Evolutionary conservation across 2,113 vertebrate genomes (phyloP), one percentile per base, ranked within the genome.

Genomic region (Salvator merianae): DNA sequence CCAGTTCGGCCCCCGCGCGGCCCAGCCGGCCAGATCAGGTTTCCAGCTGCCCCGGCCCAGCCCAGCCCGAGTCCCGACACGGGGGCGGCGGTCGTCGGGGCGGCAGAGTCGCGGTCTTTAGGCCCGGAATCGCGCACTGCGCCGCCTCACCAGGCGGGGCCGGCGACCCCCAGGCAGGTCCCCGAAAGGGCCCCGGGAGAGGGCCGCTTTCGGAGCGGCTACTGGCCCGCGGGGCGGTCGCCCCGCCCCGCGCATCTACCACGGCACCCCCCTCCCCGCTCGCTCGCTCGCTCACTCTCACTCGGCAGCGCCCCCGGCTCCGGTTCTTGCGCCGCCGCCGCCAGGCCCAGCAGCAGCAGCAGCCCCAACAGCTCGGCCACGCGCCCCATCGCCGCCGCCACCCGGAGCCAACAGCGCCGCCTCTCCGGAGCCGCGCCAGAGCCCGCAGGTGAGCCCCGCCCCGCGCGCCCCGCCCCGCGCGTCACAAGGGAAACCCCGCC

Each of bases 201-300:
- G 14, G 55, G 55, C 55, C 16, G 14, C 55, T 16, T 59, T 20
- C 55, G 50, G n/a, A n/a, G n/a, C n/a, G n/a, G n/a, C n/a, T n/a
- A n/a, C n/a, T n/a, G n/a, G n/a, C n/a, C n/a, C n/a, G n/a, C n/a
- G n/a, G n/a, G n/a, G n/a, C n/a, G n/a, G n/a, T n/a, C n/a, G n/a
- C n/a, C n/a, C n/a, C n/a, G 22, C 22, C n/a, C 71, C n/a, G 50
- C n/a, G n/a, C n/a, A n/a, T 3, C n/a, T 34, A 2, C 5, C 16
- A 12, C 74, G 78, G 69, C 78, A 36, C 8, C 22, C 3, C 2
- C 9, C 30, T 7, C 76, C 40, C 8, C 79, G 79, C 22, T 81
- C 87, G 86, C 84, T 90, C 90, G 85, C 73, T 38, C 78, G 26
- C 7, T 40, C 2, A 69, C 8, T 8, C 88, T 78, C 68, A 79